Evolutionary conservation across 2,888 invertebrate species (phyloP).

Genomic region (Argyresthia albistria): DNA sequence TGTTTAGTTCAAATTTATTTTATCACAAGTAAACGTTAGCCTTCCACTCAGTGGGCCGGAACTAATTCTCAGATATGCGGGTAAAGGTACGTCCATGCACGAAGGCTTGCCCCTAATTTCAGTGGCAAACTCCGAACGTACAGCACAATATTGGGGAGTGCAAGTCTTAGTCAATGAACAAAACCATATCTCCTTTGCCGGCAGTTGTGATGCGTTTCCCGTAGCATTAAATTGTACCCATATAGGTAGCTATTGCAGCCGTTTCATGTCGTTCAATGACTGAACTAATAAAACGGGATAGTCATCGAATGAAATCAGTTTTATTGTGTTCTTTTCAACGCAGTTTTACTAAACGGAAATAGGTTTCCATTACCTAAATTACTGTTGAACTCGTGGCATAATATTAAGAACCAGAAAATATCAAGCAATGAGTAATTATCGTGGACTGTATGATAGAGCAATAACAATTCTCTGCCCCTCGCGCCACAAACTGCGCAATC

Average conservation of each 20-base stretch:
- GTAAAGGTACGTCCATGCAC: constrained; percentile 13
- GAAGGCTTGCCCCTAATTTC: not conserved
- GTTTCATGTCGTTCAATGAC: constrained; percentile 47
- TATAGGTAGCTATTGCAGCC: not conserved
- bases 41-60: constrained; percentile 54
- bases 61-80: constrained; percentile 57
- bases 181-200: no score
- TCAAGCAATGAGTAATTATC: no score
- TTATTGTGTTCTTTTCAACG: no score
- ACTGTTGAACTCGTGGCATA: no score
- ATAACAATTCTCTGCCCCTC: constrained; percentile 3
- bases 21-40: constrained; percentile 64
- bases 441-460: not conserved
- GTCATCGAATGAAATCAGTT: no score
- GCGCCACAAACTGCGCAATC: constrained; percentile 37
- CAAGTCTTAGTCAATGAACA: no score
- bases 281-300: constrained; percentile 13
- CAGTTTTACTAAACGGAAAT: no score
- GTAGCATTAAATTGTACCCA: not conserved
- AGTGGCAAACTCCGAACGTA: no score
- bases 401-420: no score
- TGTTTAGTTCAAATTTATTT: constrained; percentile 71
- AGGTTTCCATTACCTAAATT: no score
- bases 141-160: no score
- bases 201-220: no score